Conservation (phyloP, 2,113 vertebrate genomes). For the Stictonetta naevosa region DNA sequence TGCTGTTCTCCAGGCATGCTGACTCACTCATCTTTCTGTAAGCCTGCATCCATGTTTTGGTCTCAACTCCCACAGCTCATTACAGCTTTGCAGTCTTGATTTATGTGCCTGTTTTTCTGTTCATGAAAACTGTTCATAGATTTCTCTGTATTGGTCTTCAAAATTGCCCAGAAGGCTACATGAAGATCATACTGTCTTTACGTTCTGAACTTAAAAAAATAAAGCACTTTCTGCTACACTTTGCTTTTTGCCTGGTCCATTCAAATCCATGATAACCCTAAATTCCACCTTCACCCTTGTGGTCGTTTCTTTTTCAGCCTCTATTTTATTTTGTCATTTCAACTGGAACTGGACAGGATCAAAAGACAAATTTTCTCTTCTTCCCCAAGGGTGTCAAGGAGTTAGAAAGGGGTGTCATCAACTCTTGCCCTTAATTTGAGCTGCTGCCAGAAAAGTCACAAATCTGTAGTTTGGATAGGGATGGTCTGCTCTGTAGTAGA, state of each 20-base stretch:
- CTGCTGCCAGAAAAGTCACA: rapidly evolving
- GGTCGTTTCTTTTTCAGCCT: neutral
- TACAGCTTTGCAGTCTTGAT: slow-evolving; percentile 14
- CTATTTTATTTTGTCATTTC: neutral
- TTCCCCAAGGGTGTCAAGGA: neutral
- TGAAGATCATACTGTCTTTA: neutral
- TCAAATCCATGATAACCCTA: neutral
- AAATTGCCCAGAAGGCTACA: neutral
- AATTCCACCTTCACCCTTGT: neutral
- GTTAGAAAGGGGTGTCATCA: neutral
- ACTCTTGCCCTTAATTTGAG: neutral
- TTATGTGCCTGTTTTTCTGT: neutral
- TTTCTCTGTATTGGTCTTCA: neutral
- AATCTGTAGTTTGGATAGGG: neutral
- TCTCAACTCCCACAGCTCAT: neutral
- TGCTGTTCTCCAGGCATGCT: neutral
- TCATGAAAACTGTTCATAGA: neutral
- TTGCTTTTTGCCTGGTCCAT: neutral
- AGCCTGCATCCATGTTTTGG: neutral
- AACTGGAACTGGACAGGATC: neutral
- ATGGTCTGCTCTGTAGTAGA: neutral
- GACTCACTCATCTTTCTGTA: slow-evolving; percentile 24
- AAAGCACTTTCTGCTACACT: neutral
- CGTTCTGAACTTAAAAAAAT: neutral
- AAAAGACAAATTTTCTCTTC: neutral